Percentiles rank a stretch among this genome's conserved stretches.
Conservation (phyloP, 2,797 vertebrate species). For the Thamnophis elegans region DNA sequence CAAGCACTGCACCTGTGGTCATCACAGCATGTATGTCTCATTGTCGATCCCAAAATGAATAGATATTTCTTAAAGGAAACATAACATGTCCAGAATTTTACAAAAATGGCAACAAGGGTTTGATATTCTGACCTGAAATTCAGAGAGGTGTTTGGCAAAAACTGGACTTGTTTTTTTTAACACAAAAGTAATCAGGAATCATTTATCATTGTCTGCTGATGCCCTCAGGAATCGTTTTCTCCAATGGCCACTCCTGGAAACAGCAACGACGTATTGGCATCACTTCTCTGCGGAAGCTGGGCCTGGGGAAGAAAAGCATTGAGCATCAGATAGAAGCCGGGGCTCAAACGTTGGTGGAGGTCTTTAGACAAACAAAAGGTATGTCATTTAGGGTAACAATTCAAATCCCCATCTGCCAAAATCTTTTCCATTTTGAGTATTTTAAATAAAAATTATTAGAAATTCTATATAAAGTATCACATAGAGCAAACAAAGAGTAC, state of each 20-base stretch:
- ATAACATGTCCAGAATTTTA: too few species aligned
- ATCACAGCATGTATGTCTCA: not conserved
- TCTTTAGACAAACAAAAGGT: conserved; percentile 3
- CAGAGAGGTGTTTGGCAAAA: too few species aligned
- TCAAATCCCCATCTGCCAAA: not conserved
- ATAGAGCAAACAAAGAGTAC: too few species aligned
- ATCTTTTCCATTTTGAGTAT: not conserved
- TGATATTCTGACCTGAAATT: too few species aligned
- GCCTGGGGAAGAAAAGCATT: conserved; percentile 23
- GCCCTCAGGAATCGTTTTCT: not conserved
- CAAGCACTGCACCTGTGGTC: not conserved
- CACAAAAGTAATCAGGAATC: not conserved
- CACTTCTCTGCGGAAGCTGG: not conserved
- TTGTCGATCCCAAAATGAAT: too few species aligned
- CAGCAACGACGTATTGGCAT: conserved; percentile 2
- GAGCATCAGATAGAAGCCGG: not conserved
- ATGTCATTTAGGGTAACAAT: not conserved
- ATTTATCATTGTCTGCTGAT: not conserved
- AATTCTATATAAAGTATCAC: too few species aligned
- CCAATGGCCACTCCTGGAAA: conserved; percentile 13
- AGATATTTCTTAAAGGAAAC: too few species aligned
- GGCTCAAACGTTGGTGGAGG: not conserved
- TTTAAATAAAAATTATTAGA: too few species aligned
- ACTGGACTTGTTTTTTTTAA: not conserved
- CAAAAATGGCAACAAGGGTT: too few species aligned